Evolutionary conservation across 2,888 invertebrate species (phyloP).

Genomic region (Seira ritae): DNA sequence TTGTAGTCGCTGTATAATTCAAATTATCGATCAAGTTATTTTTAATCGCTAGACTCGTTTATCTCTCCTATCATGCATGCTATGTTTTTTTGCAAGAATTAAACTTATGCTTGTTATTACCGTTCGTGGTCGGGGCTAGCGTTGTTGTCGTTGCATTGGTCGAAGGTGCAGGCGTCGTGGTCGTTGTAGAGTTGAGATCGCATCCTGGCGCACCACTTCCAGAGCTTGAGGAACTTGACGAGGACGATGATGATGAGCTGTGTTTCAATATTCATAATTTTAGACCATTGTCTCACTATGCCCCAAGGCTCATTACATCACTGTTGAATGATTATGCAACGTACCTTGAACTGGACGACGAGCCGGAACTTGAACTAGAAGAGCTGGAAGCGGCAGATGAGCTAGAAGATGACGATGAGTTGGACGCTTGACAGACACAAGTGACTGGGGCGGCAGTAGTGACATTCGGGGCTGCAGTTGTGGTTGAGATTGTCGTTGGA

Average conservation of each 20-base stretch:
- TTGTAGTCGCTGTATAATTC: too few relatives aligned
- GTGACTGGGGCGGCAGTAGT: slow-evolving; percentile 5
- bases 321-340: too few relatives aligned
- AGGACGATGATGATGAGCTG: neutral
- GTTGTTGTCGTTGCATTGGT: slow-evolving; percentile 1
- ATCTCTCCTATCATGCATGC: too few relatives aligned
- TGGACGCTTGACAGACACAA: neutral
- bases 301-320: too few relatives aligned
- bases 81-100: too few relatives aligned
- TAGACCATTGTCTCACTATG: too few relatives aligned
- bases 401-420: slow-evolving; percentile 18
- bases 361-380: neutral
- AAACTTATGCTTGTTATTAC: too few relatives aligned
- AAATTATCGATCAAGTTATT: too few relatives aligned
- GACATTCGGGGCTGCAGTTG: slow-evolving; percentile 12
- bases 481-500: slow-evolving; percentile 20
- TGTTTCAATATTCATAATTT: too few relatives aligned
- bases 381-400: neutral
- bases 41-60: too few relatives aligned
- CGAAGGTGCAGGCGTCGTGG: too few relatives aligned
- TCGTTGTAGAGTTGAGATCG: neutral
- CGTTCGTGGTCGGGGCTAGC: neutral
- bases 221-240: neutral
- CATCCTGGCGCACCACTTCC: neutral
- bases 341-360: too few relatives aligned